These are phyloP conservation scores for Elephantulus edwardii DNA, from an alignment of 2,113 vertebrate genomes.

Conservation along the genomic window DNA sequence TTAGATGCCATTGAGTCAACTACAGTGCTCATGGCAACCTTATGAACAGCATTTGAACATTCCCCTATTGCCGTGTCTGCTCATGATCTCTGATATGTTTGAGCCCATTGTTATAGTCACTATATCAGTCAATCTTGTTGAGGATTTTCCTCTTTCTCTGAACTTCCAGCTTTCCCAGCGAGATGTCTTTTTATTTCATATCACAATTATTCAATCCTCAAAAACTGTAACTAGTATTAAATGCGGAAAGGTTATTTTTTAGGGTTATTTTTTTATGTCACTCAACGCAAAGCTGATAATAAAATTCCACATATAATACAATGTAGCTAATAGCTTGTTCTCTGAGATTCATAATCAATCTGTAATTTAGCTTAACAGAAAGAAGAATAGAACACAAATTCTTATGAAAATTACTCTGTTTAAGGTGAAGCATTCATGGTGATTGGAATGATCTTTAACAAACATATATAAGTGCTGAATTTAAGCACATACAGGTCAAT, in stretches of 20 bases:
- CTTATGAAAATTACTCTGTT: neutral
- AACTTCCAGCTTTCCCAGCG: no score
- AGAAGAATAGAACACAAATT: neutral
- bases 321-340: neutral
- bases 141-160: no score
- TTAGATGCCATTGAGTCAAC: no score
- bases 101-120: no score
- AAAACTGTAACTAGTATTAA: neutral
- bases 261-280: slow-evolving; percentile 12
- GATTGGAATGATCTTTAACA: neutral
- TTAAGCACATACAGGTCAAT: neutral
- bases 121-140: no score
- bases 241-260: neutral
- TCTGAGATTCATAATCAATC: neutral
- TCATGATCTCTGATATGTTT: no score
- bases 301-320: neutral
- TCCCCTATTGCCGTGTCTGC: no score
- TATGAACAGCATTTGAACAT: no score
- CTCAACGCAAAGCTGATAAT: neutral
- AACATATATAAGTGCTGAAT: neutral
- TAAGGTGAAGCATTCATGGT: neutral
- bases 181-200: no score
- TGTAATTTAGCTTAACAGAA: slow-evolving; percentile 14
- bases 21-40: no score
- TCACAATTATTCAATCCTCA: no score